These are phyloP conservation scores for Olivierus martensii DNA, from an alignment of 1,140 invertebrate species.

Conservation along the genomic window DNA sequence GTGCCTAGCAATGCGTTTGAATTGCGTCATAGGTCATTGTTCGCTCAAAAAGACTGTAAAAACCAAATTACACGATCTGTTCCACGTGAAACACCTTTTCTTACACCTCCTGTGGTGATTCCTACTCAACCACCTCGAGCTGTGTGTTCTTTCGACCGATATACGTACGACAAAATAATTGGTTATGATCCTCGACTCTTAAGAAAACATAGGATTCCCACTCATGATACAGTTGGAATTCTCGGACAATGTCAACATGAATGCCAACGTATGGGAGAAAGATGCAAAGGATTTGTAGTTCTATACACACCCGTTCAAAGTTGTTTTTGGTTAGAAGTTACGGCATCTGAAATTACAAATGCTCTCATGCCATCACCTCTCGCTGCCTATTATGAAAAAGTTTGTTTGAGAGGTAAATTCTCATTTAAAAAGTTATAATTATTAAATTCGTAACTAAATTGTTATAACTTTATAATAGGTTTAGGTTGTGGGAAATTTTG, in stretches of 20 bases:
- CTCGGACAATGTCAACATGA: constrained; percentile 33
- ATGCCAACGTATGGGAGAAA: constrained; percentile 30
- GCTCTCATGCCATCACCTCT: constrained; percentile 29
- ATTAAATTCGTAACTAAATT: too few species aligned
- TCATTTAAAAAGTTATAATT: too few species aligned
- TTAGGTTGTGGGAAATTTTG: constrained; percentile 33
- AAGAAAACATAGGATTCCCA: too few species aligned
- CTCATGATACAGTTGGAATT: constrained; percentile 29
- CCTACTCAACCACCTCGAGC: background rate
- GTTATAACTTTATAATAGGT: constrained; percentile 21
- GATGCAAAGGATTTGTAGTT: constrained; percentile 33
- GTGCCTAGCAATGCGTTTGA: constrained; percentile 30
- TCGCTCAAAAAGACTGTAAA: constrained; percentile 31
- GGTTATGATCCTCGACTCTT: too few species aligned
- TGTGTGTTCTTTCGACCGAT: constrained; percentile 19
- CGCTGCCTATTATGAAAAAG: constrained; percentile 38
- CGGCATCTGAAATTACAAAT: constrained; percentile 28
- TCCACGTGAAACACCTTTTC: background rate
- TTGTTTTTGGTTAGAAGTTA: constrained; percentile 32
- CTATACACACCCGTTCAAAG: constrained; percentile 29
- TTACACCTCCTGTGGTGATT: background rate
- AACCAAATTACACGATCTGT: background rate
- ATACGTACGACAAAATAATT: constrained; percentile 31
- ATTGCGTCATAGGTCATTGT: constrained; percentile 28
- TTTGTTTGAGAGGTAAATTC: constrained; percentile 32